Evolutionary conservation across 2,797 vertebrate genomes (phyloP), one percentile per base, ranked within the genome.

Genomic region (Coilia nasus): DNA sequence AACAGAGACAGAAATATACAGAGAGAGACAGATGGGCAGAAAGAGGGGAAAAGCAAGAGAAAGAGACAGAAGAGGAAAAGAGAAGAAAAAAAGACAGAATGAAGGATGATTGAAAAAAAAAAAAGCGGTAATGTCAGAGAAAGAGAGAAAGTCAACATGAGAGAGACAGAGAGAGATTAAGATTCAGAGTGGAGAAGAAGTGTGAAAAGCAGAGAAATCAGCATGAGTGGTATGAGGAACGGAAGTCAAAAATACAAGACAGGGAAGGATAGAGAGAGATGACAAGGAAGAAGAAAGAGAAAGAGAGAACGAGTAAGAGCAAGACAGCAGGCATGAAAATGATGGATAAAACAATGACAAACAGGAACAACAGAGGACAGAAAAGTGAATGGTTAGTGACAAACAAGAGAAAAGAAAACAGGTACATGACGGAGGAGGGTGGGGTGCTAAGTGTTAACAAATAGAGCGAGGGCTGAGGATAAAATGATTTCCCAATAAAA

Each of bases 281-380:
- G 41, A 44, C 35, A 41, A 25, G 31, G 44, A 25, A 35, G 44
- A 35, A 62, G 59, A 25, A 54, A 54, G 50, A 54, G 31, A 64
- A 3, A 62, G 59, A 64, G 60, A 35, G 67, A 41, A 35, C 59
- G 46, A 25, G 5, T 28, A 41, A 67, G 19, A 31, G 47, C n/a
- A n/a, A 57, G 47, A 57, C 19, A 25, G 82, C 44, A 25, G n/a
- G 44, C 46, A 25, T 67, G 60, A 50, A n/a, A n/a, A 41, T 21
- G 56, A 67, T 23, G 19, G 82, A 83, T 19, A 11, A 75, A 75
- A 35, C 28, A 75, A 54, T 54, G 50, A 54, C 50, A 75, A 75
- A 75, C 35, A 75, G 67, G 14, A 28, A 35, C 9, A 2, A 14
- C 12, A 7, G 31, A 75, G 31, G 28, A 75, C 25, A 35, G 15